These are phyloP conservation scores for Anser brachyrhynchus DNA, from an alignment of 2,113 vertebrate genomes.

Conservation along the genomic window DNA sequence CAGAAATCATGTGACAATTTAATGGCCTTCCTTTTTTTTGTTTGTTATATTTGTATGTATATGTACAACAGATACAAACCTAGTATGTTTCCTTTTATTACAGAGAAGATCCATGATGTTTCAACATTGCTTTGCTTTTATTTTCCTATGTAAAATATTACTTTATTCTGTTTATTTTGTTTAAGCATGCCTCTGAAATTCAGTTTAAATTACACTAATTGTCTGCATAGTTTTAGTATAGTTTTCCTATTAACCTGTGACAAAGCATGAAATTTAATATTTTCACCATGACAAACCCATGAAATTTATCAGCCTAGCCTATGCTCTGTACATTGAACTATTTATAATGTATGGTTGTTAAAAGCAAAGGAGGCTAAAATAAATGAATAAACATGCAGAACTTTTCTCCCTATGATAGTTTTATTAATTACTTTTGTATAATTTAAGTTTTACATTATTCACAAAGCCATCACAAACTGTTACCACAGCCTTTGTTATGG, in stretches of 20 bases:
- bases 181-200: not conserved
- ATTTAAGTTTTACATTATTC: not conserved
- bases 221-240: not conserved
- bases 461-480: not conserved
- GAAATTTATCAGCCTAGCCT: constrained; percentile 18
- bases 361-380: constrained; percentile 21
- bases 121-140: not conserved
- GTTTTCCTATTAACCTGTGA: constrained; percentile 24
- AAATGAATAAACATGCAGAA: constrained; percentile 35
- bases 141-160: not conserved
- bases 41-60: too few species aligned
- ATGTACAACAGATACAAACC: not conserved
- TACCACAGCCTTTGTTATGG: not conserved
- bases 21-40: not conserved
- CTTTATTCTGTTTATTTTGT: not conserved
- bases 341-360: not conserved
- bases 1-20: not conserved
- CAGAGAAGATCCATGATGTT: not conserved
- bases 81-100: not conserved
- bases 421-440: constrained; percentile 26
- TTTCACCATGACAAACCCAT: constrained; percentile 37
- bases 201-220: not conserved
- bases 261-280: constrained; percentile 32
- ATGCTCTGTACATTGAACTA: not conserved
- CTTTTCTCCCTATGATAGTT: not conserved